Conservation (phyloP, 2,113 vertebrate genomes). For the Procavia capensis region DNA sequence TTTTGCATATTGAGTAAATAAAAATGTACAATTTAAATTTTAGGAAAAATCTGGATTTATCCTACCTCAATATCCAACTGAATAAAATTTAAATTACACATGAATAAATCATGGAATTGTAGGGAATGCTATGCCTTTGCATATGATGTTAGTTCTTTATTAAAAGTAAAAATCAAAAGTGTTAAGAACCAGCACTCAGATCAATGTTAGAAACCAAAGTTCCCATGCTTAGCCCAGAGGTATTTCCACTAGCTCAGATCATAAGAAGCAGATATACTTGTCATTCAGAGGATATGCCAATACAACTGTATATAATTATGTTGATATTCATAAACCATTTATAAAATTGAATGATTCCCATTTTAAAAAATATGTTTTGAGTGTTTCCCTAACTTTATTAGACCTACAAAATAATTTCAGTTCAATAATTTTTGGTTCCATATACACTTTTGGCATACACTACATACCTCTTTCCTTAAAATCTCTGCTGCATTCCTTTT, state of each 20-base stretch:
- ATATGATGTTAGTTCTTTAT: background rate
- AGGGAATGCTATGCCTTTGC: background rate
- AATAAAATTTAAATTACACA: background rate
- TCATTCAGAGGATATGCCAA: background rate
- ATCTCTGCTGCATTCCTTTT: background rate
- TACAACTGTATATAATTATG: too few species aligned
- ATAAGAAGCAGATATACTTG: background rate
- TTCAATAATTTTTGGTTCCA: background rate
- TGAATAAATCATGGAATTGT: background rate
- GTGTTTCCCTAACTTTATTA: background rate
- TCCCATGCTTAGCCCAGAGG: background rate
- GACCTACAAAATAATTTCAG: background rate
- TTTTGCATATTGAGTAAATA: background rate
- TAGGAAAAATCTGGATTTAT: background rate
- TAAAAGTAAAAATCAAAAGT: background rate
- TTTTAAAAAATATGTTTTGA: background rate
- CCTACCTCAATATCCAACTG: background rate
- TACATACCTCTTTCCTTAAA: background rate
- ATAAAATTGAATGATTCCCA: background rate
- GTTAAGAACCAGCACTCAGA: background rate
- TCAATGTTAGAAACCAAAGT: background rate
- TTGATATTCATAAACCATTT: background rate
- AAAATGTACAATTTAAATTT: background rate
- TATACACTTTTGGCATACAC: too few species aligned
- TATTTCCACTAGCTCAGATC: background rate